phyloP scores from a whole-genome alignment of 2,113 vertebrate genomes.

The Brachypteracias leptosomus region DNA sequence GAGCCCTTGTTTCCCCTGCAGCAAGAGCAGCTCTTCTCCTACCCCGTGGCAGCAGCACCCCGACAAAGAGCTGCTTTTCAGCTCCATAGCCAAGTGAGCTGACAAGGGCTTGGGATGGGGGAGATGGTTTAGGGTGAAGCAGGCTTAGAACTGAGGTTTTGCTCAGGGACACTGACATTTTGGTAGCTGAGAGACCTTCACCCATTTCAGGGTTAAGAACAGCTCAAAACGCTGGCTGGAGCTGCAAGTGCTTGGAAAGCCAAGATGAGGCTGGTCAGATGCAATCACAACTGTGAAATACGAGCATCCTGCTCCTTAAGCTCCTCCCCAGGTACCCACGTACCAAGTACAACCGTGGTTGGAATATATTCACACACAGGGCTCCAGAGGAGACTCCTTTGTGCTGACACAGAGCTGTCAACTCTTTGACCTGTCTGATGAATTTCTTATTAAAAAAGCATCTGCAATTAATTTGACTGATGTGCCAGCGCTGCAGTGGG shows the following conservation, averaged over 20 bases:
- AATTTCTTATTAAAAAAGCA: neutral
- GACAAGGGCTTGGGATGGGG: neutral
- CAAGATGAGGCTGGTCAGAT: neutral
- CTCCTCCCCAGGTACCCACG: neutral
- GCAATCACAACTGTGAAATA: neutral
- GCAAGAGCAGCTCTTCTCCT: too few relatives aligned
- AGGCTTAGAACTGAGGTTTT: neutral
- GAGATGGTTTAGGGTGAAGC: neutral
- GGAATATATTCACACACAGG: neutral
- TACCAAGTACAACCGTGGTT: neutral
- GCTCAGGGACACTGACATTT: neutral
- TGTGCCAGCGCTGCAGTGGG: neutral
- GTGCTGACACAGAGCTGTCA: neutral
- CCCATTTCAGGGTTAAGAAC: neutral
- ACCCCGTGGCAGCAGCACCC: accelerated
- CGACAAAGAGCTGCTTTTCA: neutral
- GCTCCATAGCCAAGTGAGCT: neutral
- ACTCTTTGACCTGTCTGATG: neutral
- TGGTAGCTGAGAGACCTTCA: neutral
- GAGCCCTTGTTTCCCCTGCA: neutral
- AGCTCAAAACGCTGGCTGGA: neutral
- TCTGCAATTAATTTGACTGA: neutral
- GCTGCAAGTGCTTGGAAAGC: neutral
- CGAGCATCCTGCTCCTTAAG: too few relatives aligned
- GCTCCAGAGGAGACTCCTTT: neutral